Evolutionary conservation across 2,797 vertebrate species (phyloP), one percentile per base, ranked within the genome.

Genomic region (Sebastes vulpes): DNA sequence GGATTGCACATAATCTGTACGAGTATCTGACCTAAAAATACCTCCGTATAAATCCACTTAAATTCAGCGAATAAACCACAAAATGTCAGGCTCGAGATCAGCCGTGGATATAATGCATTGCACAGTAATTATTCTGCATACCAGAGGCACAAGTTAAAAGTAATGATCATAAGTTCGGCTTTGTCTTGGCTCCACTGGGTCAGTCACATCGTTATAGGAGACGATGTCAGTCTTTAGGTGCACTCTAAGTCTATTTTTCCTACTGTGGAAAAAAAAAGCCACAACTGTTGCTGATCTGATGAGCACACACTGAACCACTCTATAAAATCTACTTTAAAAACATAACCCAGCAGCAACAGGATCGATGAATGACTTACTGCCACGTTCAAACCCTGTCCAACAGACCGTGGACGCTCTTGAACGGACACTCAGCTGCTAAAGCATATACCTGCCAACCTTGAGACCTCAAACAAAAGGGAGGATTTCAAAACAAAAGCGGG

Each of bases 261-360:
- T 77, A 46, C 70, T 20, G 75, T 75, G 88, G 72, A 74, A 79
- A 86, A 81, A 31, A 38, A 46, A 46, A 46, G 42, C 57, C n/a
- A 23, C 72, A 80, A 78, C 31, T 60, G 65, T 65, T 66, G 56
- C 80, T 11, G 66, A 42, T 78, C 31, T 21, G 46, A 14, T 38
- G 58, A 3, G 35, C 20, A 72, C 72, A 73, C 75, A 76, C 26
- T 58, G 52, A 85, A 61, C 32, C 69, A 56, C 77, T 72, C 74
- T 65, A 74, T 86, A 65, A 83, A 89, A 28, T 68, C 52, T 4
- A 64, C 66, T 79, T 80, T 78, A 83, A 87, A 84, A 91, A 87
- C 59, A 82, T 74, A 78, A 77, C 76, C 65, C 59, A 48, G 75
- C 74, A 87, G 71, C 82, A 90, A 90, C 28, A 14, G 28, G 5